A percentile compares a stretch with the other conserved stretches of the same genome.
These are phyloP conservation scores for Taxidea taxus DNA, from an alignment of 2,113 vertebrate species.

Conservation along the genomic window DNA sequence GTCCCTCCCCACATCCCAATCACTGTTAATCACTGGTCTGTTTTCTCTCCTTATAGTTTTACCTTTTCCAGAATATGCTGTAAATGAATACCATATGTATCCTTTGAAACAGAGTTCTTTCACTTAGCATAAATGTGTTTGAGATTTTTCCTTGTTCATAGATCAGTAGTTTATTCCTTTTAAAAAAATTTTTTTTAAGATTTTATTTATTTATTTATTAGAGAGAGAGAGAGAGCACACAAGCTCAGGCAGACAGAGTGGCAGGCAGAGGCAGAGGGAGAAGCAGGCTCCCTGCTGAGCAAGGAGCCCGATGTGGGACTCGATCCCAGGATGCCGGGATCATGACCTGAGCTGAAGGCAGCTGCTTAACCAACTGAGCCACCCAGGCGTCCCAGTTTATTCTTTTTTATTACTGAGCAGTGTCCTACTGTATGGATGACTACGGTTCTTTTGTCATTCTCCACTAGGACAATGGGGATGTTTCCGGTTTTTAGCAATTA, in stretches of 20 bases:
- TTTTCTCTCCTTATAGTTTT: neutral
- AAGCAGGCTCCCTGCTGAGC: too few species aligned
- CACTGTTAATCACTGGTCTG: neutral
- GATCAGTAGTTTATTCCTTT: neutral
- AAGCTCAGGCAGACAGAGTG: too few species aligned
- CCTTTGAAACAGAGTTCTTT: neutral
- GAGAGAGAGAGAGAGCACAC: too few species aligned
- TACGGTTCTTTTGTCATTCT: neutral
- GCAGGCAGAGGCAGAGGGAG: too few species aligned
- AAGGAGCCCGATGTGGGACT: too few species aligned
- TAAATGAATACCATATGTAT: neutral
- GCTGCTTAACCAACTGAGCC: too few species aligned
- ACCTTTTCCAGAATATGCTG: neutral
- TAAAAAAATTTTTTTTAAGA: too few species aligned
- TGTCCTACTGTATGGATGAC: neutral
- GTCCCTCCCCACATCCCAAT: neutral
- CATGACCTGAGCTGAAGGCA: too few species aligned
- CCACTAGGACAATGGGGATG: neutral
- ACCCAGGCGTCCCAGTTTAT: too few species aligned
- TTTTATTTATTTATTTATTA: too few species aligned
- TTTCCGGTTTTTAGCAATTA: neutral
- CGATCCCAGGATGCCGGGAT: too few species aligned
- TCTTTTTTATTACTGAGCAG: slow-evolving; percentile 38
- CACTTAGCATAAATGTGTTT: neutral
- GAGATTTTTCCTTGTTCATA: neutral